Base-by-base conservation (phyloP, 2,888 invertebrate genomes). In the Stenotaenia linearis region DNA sequence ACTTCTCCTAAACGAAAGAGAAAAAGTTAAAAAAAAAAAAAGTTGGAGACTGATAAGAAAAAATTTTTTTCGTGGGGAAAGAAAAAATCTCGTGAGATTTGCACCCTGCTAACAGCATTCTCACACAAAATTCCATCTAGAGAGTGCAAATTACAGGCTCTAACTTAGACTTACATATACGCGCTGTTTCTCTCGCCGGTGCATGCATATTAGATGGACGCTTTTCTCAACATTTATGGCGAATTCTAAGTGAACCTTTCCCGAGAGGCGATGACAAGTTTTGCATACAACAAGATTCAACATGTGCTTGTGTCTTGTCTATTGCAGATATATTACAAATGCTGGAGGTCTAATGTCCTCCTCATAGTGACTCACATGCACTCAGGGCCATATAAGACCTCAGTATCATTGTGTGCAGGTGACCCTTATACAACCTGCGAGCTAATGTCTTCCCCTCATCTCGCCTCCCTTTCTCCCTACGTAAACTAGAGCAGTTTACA, bases 101-200 rank as follows among this genome's bases (percentile, higher is more conserved):
- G 69, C 69, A 69, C 69, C 69, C 69, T 25, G 61, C 69, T 69
- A 69, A 69, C 69, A 69, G 69, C 69, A 69, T 25, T 69, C 28
- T 69, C 69, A 25, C 69, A 69, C 69, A 69, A 69, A 69, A 69
- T 69, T 25, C 69, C 69, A 69, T 69, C 69, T 15, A 69, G 25
- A 69, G 69, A 69, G 69, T 69, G 69, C 69, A 69, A 69, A 69
- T 69, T 69, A 69, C 69, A 69, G 69, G 69, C 69, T 69, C 69
- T 69, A 69, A 69, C 69, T 69, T 69, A 69, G 25, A 69, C 69
- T 69, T 69, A 69, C 69, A 69, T 69, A 69, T 69, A 69, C 69
- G 28, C 69, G 69, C 69, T 69, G 69, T 69, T 69, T 28, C 28
- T 69, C 69, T 69, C 69, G 69, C n/a, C 69, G 69, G 69, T 69